Conservation (phyloP, 2,113 vertebrate genomes). For the Jacana jacana region DNA sequence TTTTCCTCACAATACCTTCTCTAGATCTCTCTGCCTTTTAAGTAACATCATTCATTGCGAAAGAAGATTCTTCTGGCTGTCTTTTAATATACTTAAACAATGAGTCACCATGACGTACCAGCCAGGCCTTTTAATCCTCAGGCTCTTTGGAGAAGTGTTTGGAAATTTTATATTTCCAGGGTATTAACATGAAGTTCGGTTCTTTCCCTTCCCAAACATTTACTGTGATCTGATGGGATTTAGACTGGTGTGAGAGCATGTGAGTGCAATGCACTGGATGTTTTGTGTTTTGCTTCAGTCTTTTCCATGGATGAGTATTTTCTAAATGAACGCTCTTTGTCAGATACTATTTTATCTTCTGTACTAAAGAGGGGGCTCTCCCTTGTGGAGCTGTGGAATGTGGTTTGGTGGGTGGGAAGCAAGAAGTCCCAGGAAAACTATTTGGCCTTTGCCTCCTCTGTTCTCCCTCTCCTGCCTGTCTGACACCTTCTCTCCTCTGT, state of each 20-base stretch:
- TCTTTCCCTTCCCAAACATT: neutral
- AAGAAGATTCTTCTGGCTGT: neutral
- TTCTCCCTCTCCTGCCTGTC: constrained; percentile 11
- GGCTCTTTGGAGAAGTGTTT: neutral
- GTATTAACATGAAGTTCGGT: neutral
- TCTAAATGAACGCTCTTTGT: neutral
- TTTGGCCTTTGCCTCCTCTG: constrained; percentile 11
- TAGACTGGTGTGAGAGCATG: neutral
- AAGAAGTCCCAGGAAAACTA: neutral
- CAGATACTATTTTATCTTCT: neutral
- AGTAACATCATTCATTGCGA: neutral
- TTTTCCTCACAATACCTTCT: neutral
- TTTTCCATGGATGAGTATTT: neutral
- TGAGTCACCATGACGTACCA: neutral
- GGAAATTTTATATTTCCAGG: neutral
- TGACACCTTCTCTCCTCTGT: constrained; percentile 6
- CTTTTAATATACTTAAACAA: neutral
- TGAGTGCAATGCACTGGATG: neutral
- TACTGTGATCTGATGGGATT: neutral
- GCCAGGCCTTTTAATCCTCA: neutral
- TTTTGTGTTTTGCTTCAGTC: neutral
- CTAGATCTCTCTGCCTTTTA: neutral
- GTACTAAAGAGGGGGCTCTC: neutral
- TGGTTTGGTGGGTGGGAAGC: constrained; percentile 42
- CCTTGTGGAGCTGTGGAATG: constrained; percentile 28